Evolutionary conservation across 2,113 vertebrate genomes (phyloP), one percentile per base, ranked within the genome.

Genomic region (Typhlomys cinereus): DNA sequence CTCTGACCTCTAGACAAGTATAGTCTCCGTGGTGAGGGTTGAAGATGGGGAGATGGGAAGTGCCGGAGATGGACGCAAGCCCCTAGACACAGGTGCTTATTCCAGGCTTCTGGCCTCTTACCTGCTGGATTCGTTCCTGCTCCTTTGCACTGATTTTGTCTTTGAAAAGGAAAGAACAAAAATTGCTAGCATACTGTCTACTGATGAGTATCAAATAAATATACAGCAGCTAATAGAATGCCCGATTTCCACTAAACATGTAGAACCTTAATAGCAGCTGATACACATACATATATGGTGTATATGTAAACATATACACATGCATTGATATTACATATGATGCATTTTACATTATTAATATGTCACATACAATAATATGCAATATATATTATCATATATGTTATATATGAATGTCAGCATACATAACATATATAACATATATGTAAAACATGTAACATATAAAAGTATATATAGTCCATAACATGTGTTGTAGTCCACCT

Each of bases 181-280:
- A 78, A 70, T 52, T 89, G 15, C 27, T 50, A 67, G 39, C 50
- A 90, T 34, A 44, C 34, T 36, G 2, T 76, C 15, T 12, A 48
- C 27, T 86, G 66, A 18, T 73, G 36, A n/a, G n/a, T n/a, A 76
- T 66, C 75, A 57, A 91, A 83, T 74, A 57, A 91, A 83, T 74
- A 61, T 39, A 57, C 2, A 61, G 17, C 46, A 48, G 75, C 69
- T 81, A 62, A 85, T 41, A 36, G 54, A 66, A 31, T 27, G 1
- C 23, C 34, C 83, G 34, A 39, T 10, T 62, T 9, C 15, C 23
- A 20, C 50, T 29, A 27, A 75, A 25, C 1, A 62, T 10, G 4
- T 57, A 25, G 5, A 70, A n/a, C 76, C 34, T 64, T 54, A 64
- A 69, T 39, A 18, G 54, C 54, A 69, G 46, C 61, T 74, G 4